Evolutionary conservation across 2,797 vertebrate genomes (phyloP).

Genomic region (Lithobates pipiens): DNA sequence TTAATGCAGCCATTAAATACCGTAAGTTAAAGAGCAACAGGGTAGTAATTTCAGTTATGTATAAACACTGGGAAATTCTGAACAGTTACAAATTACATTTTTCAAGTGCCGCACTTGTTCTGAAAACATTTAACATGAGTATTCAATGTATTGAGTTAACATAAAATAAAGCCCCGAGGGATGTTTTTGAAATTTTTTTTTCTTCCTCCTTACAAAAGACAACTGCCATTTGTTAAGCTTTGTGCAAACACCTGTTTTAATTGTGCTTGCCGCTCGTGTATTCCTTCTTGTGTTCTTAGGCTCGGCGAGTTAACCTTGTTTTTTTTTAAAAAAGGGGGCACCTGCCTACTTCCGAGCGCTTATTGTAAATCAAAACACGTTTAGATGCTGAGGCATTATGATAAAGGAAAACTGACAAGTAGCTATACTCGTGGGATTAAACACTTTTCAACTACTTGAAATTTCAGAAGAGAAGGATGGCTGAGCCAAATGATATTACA

Average conservation of each 20-base stretch:
- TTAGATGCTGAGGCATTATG: constrained; percentile 81
- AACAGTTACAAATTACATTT: constrained; percentile 61
- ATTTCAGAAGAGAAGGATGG: constrained; percentile 74
- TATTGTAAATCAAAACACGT: constrained; percentile 84
- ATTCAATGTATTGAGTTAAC: constrained; percentile 69
- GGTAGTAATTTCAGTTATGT: constrained; percentile 64
- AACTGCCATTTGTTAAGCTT: constrained; percentile 72
- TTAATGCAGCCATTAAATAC: constrained; percentile 58
- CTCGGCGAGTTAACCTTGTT: constrained; percentile 84
- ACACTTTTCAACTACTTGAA: constrained; percentile 76
- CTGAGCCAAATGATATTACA: constrained; percentile 81
- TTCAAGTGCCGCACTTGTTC: constrained; percentile 65
- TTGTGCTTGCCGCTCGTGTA: constrained; percentile 78
- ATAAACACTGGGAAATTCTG: constrained; percentile 59
- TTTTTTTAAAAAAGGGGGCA: constrained; percentile 73
- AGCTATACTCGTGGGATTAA: constrained; percentile 80
- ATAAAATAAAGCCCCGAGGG: constrained; percentile 70
- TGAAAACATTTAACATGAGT: constrained; percentile 70
- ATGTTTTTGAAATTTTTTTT: constrained; percentile 63
- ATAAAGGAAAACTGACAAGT: constrained; percentile 83
- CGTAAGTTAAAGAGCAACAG: constrained; percentile 58
- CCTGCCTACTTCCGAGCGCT: constrained; percentile 78
- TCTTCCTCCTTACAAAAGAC: constrained; percentile 67
- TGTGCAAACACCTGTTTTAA: constrained; percentile 82
- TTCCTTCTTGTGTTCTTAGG: constrained; percentile 79